Conservation (phyloP, 2,113 vertebrate species). For the Catharus fuscescens region DNA sequence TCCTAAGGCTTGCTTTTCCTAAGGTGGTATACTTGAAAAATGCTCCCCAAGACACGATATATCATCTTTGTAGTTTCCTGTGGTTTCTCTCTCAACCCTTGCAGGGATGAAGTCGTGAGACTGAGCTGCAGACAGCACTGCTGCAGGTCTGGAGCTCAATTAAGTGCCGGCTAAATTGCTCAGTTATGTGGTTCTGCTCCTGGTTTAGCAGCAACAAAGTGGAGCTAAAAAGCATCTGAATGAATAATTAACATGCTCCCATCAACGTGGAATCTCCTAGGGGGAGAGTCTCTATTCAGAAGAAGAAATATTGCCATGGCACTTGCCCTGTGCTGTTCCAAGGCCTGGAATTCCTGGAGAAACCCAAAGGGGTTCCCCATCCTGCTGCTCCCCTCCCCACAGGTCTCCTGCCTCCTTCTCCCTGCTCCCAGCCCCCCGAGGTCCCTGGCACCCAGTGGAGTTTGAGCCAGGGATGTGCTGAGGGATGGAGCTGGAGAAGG, state of each 20-base stretch:
- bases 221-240: neutral
- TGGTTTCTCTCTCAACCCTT: neutral
- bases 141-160: neutral
- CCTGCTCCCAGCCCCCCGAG: accelerated
- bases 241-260: neutral
- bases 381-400: neutral
- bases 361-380: accelerated
- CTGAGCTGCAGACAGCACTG: neutral
- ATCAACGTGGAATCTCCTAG: neutral
- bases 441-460: neutral
- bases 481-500: neutral
- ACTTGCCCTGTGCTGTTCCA: neutral
- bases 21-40: neutral
- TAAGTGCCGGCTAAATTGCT: neutral
- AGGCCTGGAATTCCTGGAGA: neutral
- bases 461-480: neutral
- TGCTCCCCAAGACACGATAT: neutral
- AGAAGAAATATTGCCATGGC: neutral
- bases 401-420: neutral
- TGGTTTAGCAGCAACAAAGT: neutral
- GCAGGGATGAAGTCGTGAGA: neutral
- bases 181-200: neutral
- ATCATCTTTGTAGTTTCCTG: neutral
- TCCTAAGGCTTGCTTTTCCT: neutral
- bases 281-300: neutral